Conservation (phyloP, 2,888 invertebrate genomes). For the Cephonodes hylas region DNA sequence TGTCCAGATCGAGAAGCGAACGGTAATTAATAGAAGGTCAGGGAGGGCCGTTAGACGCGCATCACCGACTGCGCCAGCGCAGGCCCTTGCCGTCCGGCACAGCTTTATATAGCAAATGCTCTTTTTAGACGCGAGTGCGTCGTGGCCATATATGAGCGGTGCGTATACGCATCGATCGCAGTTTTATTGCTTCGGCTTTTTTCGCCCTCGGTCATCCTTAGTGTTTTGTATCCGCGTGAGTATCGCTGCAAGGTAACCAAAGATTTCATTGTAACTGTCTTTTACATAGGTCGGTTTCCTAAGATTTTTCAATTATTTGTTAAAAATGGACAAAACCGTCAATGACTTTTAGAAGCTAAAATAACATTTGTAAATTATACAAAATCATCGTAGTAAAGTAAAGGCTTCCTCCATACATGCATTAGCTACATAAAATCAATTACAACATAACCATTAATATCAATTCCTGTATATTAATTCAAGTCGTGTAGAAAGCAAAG, state of each 20-base stretch:
- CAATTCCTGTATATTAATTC: not conserved
- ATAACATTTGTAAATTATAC: too few relatives aligned
- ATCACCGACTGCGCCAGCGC: conserved; percentile 4
- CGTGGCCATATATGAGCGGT: conserved; percentile 4
- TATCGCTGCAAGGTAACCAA: too few relatives aligned
- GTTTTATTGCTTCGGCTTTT: conserved; percentile 28
- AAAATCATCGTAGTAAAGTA: too few relatives aligned
- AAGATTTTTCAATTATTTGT: too few relatives aligned
- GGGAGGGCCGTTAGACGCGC: conserved; percentile 64
- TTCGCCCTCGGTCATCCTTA: not conserved
- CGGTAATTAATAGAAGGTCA: conserved; percentile 77
- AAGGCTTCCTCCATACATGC: too few relatives aligned
- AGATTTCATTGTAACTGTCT: too few relatives aligned
- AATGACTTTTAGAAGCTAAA: too few relatives aligned
- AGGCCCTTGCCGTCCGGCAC: conserved; percentile 46
- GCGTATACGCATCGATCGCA: conserved; percentile 18
- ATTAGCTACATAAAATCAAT: too few relatives aligned
- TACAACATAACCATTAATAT: not conserved
- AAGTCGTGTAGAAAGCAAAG: not conserved
- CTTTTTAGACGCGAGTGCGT: conserved; percentile 35
- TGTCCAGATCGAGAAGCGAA: conserved; percentile 59
- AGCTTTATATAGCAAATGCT: conserved; percentile 54
- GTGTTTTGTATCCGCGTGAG: not conserved
- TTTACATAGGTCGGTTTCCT: too few relatives aligned
- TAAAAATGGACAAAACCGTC: too few relatives aligned